Percentiles rank a stretch among this genome's conserved stretches.
Conservation (phyloP, 1,140 invertebrate genomes). For the Diprion similis region DNA sequence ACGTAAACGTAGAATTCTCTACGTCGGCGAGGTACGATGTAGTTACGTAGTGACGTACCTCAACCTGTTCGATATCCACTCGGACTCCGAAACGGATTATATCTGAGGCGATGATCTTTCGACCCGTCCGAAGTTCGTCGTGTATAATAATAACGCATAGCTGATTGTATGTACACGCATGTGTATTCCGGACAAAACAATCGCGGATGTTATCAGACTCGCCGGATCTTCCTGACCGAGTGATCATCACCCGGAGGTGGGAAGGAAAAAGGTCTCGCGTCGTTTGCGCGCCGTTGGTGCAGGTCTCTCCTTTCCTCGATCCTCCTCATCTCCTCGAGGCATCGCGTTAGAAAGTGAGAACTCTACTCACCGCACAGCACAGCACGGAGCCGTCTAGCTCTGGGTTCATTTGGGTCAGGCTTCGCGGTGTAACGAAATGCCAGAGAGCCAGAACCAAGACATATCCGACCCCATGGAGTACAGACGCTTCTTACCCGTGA, state of each 20-base stretch:
- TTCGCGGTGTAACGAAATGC: not conserved
- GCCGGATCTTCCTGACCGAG: not conserved
- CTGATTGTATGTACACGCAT: too few relatives aligned
- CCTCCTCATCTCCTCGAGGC: not conserved
- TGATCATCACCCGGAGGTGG: not conserved
- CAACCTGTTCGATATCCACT: too few relatives aligned
- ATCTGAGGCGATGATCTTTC: too few relatives aligned
- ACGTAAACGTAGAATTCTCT: too few relatives aligned
- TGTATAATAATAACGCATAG: too few relatives aligned
- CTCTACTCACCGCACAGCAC: not conserved
- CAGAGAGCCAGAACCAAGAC: not conserved
- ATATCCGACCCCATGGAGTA: too few relatives aligned
- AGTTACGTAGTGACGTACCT: too few relatives aligned
- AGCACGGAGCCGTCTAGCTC: not conserved
- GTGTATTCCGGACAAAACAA: too few relatives aligned
- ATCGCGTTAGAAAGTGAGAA: conserved; percentile 3
- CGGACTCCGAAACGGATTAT: too few relatives aligned
- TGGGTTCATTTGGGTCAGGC: not conserved
- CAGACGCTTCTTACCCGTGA: too few relatives aligned
- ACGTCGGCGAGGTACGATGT: too few relatives aligned
- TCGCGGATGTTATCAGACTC: not conserved
- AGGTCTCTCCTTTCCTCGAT: not conserved
- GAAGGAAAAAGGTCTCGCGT: not conserved
- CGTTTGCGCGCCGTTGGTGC: not conserved
- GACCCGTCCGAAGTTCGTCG: too few relatives aligned